These are phyloP conservation scores for Polietes domitor DNA, from an alignment of 2,888 invertebrate species.

Conservation along the genomic window DNA sequence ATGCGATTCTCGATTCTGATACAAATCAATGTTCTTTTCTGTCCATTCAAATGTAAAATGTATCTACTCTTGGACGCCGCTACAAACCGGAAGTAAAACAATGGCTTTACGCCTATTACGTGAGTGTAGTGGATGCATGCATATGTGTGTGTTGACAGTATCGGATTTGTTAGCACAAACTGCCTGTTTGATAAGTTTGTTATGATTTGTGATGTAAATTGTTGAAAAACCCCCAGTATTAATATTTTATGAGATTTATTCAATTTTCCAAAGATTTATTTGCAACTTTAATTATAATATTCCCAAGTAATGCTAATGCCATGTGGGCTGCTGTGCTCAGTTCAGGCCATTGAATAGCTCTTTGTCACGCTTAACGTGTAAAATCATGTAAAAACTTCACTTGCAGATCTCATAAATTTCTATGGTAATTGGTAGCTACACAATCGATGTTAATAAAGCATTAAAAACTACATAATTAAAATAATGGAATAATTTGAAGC, in stretches of 20 bases:
- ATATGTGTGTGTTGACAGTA: neutral
- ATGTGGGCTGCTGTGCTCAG: conserved; percentile 3
- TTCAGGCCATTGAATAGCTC: neutral
- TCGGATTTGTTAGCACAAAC: neutral
- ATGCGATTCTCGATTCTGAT: neutral
- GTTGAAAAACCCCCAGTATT: neutral
- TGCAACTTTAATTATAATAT: conserved; percentile 4
- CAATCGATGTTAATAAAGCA: neutral
- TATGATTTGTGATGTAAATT: neutral
- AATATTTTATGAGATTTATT: conserved; percentile 7
- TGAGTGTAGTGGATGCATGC: neutral
- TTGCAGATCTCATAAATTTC: neutral
- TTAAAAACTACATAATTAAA: neutral
- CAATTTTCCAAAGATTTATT: conserved; percentile 15
- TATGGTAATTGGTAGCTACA: neutral
- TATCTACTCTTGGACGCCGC: neutral
- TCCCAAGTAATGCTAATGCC: neutral
- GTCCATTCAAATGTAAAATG: neutral
- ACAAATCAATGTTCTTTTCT: conserved; percentile 11
- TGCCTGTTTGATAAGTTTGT: neutral
- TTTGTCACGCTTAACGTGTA: conserved; percentile 11
- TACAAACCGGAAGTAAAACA: conserved; percentile 62
- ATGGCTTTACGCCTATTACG: conserved; percentile 23
- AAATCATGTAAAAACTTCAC: neutral
- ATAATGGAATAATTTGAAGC: neutral